Evolutionary conservation across 1,140 invertebrate species (phyloP), one percentile per base, ranked within the genome.

Genomic region (Microplitis mediator): DNA sequence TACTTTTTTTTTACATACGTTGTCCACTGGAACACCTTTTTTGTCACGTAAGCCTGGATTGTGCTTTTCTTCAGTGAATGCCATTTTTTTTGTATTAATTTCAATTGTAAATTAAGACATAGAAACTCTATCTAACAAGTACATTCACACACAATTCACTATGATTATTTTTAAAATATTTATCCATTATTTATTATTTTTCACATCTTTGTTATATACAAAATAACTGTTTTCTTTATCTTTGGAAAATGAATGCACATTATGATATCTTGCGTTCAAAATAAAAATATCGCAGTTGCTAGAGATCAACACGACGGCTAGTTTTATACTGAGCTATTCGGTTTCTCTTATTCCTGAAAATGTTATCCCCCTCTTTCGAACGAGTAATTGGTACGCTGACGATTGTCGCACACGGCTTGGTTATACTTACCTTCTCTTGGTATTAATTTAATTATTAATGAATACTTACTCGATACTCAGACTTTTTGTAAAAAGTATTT

Each of bases 41-140:
- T 89, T 90, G 83, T 91, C 89, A 80, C 86, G 89, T 74, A 89
- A 86, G 73, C 89, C 78, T 61, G 88, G 87, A 76, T 85, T 88
- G 79, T 89, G 89, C 80, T 85, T 88, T 74, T 88, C 83, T 31
- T 85, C 84, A 73, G 87, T 90, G 76, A 88, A 81, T 83, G 89
- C 82, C 80, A 85, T 84, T 72, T 80, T 81, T 76, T 31, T 56
- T 64, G 34, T 50, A 32, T 34, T 54, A 54, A 67, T 67, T n/a
- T 45, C 39, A 16, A 23, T 23, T 11, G 14, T 31, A 31, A 58
- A 31, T 8, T 23, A 16, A 9, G 2, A 58, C 14, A 9, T 58
- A 23, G 14, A 58, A 58, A 23, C 9, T 58, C 16, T 58, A 23
- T 4, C 16, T n/a, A 54, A 9, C 4, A 31, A 31, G 3, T 23